Conservation (phyloP, 2,888 invertebrate genomes). For the Drosophila robusta region DNA sequence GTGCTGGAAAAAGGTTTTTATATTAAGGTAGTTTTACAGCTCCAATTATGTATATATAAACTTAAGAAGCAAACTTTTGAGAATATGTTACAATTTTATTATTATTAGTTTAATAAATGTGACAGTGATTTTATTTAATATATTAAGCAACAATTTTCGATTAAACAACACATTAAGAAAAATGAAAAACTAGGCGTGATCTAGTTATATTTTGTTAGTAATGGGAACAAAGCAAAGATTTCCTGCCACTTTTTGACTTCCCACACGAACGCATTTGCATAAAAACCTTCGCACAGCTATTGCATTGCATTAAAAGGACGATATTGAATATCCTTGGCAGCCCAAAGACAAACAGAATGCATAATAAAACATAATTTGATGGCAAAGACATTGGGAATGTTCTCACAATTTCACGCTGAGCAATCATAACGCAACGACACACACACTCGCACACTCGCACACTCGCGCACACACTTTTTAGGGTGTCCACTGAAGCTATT, state of each 20-base stretch:
- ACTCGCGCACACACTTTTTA: slow-evolving; percentile 14
- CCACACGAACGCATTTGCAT: slow-evolving; percentile 48
- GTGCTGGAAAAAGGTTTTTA: too few relatives aligned
- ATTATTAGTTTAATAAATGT: too few relatives aligned
- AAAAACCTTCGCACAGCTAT: slow-evolving; percentile 75
- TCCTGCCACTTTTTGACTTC: neutral
- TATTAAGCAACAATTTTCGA: too few relatives aligned
- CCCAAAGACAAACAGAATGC: slow-evolving; percentile 43
- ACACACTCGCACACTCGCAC: slow-evolving; percentile 2
- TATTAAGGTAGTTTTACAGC: too few relatives aligned
- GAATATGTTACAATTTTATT: too few relatives aligned
- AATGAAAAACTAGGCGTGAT: too few relatives aligned
- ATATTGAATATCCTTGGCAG: slow-evolving; percentile 67
- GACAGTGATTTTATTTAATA: too few relatives aligned
- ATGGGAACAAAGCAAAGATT: neutral
- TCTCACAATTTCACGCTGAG: slow-evolving; percentile 78
- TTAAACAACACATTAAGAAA: too few relatives aligned
- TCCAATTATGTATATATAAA: too few relatives aligned
- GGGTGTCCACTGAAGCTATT: slow-evolving; percentile 79
- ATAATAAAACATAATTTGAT: slow-evolving; percentile 67
- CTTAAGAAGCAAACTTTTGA: too few relatives aligned
- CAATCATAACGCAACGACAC: slow-evolving; percentile 63
- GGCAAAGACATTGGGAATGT: slow-evolving; percentile 44
- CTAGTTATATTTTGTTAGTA: too few relatives aligned
- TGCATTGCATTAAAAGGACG: slow-evolving; percentile 54